Evolutionary conservation across 1,140 invertebrate species (phyloP).

Genomic region (Lepidurus apus): DNA sequence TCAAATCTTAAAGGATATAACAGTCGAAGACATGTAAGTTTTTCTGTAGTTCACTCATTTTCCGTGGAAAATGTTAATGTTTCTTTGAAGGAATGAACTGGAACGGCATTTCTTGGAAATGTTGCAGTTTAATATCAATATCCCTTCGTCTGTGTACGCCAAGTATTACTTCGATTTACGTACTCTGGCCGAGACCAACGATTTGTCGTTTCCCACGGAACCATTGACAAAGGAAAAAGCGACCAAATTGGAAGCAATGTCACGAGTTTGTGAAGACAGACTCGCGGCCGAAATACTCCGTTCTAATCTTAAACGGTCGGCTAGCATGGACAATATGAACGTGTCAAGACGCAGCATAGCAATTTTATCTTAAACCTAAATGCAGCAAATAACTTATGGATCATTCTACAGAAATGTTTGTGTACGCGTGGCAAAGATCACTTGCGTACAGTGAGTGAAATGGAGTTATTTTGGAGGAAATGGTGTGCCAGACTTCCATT

Average conservation of each 20-base stretch:
- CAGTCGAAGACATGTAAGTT: slow-evolving; percentile 95
- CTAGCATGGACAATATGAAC: slow-evolving; percentile 80
- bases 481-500: neutral
- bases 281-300: slow-evolving; percentile 44
- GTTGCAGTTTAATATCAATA: slow-evolving; percentile 99
- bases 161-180: slow-evolving; percentile 99
- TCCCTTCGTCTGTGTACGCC: slow-evolving; percentile 98
- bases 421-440: neutral
- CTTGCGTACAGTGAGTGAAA: neutral
- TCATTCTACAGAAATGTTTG: neutral
- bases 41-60: neutral
- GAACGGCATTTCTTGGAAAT: slow-evolving; percentile 97
- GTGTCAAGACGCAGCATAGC: slow-evolving; percentile 73
- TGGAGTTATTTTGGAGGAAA: neutral
- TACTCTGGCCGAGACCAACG: slow-evolving; percentile 93
- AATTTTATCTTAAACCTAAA: slow-evolving; percentile 64
- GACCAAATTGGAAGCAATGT: slow-evolving; percentile 85
- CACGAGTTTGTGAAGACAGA: slow-evolving; percentile 87
- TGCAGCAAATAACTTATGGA: neutral
- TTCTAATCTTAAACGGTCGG: slow-evolving; percentile 74
- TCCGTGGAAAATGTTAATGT: slow-evolving; percentile 16
- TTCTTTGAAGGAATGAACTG: slow-evolving; percentile 79
- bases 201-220: slow-evolving; percentile 86
- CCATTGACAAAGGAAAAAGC: slow-evolving; percentile 92
- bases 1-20: slow-evolving; percentile 98